phyloP scores from a whole-genome alignment of 2,113 vertebrate species.

The Pollimyrus isidori region DNA sequence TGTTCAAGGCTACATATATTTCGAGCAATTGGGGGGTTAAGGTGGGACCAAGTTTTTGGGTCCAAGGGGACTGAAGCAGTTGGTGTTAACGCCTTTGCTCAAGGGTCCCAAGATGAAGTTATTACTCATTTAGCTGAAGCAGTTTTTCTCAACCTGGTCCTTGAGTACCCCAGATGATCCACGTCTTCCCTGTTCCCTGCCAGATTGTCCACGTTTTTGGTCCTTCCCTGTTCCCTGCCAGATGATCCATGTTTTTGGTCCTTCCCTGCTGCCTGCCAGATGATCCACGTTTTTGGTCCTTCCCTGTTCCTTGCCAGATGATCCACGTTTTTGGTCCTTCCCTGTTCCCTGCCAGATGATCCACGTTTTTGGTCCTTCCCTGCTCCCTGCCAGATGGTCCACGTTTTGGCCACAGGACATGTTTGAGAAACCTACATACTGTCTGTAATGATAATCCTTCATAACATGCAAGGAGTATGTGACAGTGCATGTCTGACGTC shows the following conservation, averaged over 20 bases:
- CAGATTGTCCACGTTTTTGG: neutral
- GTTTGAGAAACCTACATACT: neutral
- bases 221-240: neutral
- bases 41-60: neutral
- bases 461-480: no score
- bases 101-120: neutral
- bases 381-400: neutral
- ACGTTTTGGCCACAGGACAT: neutral
- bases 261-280: neutral
- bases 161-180: neutral
- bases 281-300: no score
- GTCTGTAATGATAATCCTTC: neutral
- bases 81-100: neutral
- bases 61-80: neutral
- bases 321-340: neutral
- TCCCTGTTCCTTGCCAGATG: neutral
- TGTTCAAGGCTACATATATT: neutral
- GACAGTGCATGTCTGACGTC: no score
- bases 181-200: neutral
- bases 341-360: neutral
- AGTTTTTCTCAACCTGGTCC: neutral
- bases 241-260: no score
- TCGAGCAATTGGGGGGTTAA: neutral
- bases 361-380: neutral
- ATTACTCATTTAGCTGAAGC: neutral